Evolutionary conservation across 2,888 invertebrate species (phyloP), one percentile per base, ranked within the genome.

Genomic region (Liopterus haemorrhoidalis): DNA sequence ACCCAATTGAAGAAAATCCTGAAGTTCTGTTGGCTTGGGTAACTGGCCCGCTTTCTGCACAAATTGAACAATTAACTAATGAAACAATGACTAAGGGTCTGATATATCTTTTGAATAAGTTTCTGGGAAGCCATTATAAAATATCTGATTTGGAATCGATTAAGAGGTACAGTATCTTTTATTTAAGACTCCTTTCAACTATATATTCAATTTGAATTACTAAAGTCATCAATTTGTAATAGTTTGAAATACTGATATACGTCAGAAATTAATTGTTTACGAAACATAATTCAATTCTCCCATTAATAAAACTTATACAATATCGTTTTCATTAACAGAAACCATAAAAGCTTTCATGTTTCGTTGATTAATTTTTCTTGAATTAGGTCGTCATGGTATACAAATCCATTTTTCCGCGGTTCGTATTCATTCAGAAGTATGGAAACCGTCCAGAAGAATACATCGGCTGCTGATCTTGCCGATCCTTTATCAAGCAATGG

Each of bases 371-470:
- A n/a, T n/a, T 48, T 57, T 59, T 63, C n/a, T n/a, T n/a, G n/a
- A n/a, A n/a, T 44, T 62, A 85, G 85, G 54, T 81, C 88, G 0
- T 71, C 67, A 2, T 89, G 89, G 90, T 72, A 71, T 49, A 72
- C 72, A 1, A 80, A 87, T 66, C 75, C 77, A 1, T 76, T 74
- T 64, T 80, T 82, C 4, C 71, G 76, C 32, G 89, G 90, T 2
- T 80, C 82, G 1, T 90, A 89, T 62, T 73, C 77, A 2, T 82
- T 71, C 61, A 72, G 75, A 54, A 76, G 75, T 50, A 54, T 76
- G 28, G 58, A 68, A 4, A 66, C 74, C 0, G 76, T 79, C 18
- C 58, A 64, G 28, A 57, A 69, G 45, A 71, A 75, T 2, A 67
- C 71, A n/a, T 68, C 69, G 14, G 67, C 76, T 3, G 60, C 62